Conservation (phyloP, 1,140 invertebrate species). For the Zaprionus tsacasi region DNA sequence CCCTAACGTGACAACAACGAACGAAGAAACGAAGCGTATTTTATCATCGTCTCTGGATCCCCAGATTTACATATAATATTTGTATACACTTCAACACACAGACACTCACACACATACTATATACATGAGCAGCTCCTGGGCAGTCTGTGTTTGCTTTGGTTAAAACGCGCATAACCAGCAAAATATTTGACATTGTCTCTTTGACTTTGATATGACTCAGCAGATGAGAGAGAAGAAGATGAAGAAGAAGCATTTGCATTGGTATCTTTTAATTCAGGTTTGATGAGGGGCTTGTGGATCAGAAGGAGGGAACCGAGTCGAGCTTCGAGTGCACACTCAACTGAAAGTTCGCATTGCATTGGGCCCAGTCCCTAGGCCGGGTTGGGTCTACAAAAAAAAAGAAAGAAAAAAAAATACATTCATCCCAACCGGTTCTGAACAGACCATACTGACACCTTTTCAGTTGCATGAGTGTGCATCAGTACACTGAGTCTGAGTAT, state of each 20-base stretch:
- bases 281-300: constrained; percentile 40
- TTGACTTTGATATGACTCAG: constrained; percentile 55
- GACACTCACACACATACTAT: neutral
- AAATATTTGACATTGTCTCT: constrained; percentile 72
- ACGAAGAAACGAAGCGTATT: constrained; percentile 27
- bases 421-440: constrained; percentile 58
- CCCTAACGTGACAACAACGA: constrained; percentile 4
- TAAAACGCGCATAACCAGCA: constrained; percentile 67
- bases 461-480: neutral
- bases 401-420: constrained; percentile 14
- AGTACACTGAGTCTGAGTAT: constrained; percentile 11
- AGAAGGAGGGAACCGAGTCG: neutral
- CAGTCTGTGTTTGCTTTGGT: constrained; percentile 69
- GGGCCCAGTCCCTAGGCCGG: constrained; percentile 50
- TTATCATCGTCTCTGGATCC: constrained; percentile 47
- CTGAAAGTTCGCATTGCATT: constrained; percentile 33
- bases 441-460: constrained; percentile 37
- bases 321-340: constrained; percentile 26
- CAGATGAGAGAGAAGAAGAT: constrained; percentile 5
- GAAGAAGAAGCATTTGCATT: constrained; percentile 23
- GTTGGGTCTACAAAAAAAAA: constrained; percentile 33
- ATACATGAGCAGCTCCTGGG: constrained; percentile 36
- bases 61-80: constrained; percentile 79
- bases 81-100: constrained; percentile 46
- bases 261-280: constrained; percentile 70